Base-by-base conservation (phyloP, 2,888 invertebrate genomes). In the Hecatera dysodea region DNA sequence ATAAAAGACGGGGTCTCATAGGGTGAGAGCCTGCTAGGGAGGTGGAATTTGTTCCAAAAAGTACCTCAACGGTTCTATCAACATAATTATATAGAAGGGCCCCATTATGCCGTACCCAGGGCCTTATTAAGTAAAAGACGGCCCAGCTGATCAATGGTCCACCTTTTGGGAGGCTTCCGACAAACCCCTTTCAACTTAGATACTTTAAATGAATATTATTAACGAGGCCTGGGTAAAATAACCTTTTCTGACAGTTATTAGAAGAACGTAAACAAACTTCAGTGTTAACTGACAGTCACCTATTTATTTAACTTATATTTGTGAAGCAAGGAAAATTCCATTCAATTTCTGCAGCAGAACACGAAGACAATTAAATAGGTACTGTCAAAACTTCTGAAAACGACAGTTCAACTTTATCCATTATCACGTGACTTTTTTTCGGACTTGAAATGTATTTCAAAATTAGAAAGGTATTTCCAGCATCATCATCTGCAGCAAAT, bases 251-350 rank as follows among this genome's bases (percentile, higher is more conserved):
- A 46, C 73, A 27, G 53, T 48, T 29, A 60, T 27, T 55, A 24
- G 11, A 22, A 4, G 27, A 36, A 44, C 75, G 46, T 56, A 53
- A 74, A 55, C 39, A 67, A 75, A 56, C 42, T 48, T 42, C n/a
- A 67, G 15, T 60, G 27, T 48, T 67, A 55, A 75, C 59, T 48
- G 75, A 46, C 59, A 73, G 67, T 42, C 53, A 53, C 39, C 48
- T 56, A 56, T 73, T 75, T 46, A 66, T 33, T 4, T 27, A 57
- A 55, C 42, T 56, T 36, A 15, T 24, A 57, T 55, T 71, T 39
- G 53, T 17, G 29, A 24, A 46, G 24, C 53, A 39, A 75, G 50
- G 36, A 19, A 66, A 64, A 66, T 57, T 72, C 12, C 22, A 24
- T 24, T 39, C 15, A 50, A 66, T 57, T 39, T 52, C 44, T 46